These are phyloP conservation scores for Calliphora vomitoria DNA, from an alignment of 2,888 invertebrate species.

Conservation along the genomic window DNA sequence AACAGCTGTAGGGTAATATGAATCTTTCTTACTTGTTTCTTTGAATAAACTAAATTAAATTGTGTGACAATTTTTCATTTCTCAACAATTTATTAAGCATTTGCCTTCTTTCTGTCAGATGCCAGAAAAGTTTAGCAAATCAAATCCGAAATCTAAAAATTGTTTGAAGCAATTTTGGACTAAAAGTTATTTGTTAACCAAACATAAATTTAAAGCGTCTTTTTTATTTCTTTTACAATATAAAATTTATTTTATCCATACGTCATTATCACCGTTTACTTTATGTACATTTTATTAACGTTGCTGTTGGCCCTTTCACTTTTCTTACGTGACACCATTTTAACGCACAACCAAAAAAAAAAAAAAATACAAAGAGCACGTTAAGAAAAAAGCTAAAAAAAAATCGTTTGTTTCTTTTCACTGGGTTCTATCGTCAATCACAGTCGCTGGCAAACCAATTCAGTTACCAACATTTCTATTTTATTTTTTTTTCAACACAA, in stretches of 20 bases:
- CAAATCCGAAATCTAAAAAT: background rate
- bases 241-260: background rate
- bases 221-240: background rate
- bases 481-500: background rate
- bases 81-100: too few relatives aligned
- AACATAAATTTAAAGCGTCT: slow-evolving; percentile 19
- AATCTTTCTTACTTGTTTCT: too few relatives aligned
- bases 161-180: background rate
- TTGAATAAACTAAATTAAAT: too few relatives aligned
- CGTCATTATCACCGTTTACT: slow-evolving; percentile 53
- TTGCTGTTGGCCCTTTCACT: slow-evolving; percentile 63
- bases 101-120: background rate
- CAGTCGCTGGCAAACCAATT: slow-evolving; percentile 41
- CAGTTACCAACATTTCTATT: slow-evolving; percentile 14
- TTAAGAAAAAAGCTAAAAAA: slow-evolving; percentile 1
- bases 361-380: background rate
- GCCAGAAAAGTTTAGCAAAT: background rate
- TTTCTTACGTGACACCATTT: slow-evolving; percentile 71
- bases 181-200: slow-evolving; percentile 23
- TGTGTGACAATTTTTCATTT: too few relatives aligned
- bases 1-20: too few relatives aligned
- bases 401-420: slow-evolving; percentile 33
- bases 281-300: slow-evolving; percentile 46
- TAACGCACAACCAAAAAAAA: slow-evolving; percentile 12
- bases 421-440: slow-evolving; percentile 59